phyloP scores from a whole-genome alignment of 2,113 vertebrate species.

The Anthoscopus minutus region DNA sequence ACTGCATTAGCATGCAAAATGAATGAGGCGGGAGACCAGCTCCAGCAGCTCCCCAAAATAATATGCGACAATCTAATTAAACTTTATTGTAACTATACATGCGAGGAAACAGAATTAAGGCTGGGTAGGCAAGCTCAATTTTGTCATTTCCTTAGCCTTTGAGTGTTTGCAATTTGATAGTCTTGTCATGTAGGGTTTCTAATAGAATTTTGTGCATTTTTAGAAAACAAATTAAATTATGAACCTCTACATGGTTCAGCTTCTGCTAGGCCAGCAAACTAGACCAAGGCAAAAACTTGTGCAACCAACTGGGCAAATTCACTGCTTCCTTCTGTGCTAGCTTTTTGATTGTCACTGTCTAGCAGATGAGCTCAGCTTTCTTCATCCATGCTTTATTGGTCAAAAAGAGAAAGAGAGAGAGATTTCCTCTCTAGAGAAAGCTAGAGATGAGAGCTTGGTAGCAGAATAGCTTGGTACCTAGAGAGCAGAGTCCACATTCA shows the following conservation, averaged over 20 bases:
- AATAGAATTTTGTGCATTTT: slow-evolving; percentile 29
- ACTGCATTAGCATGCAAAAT: slow-evolving; percentile 36
- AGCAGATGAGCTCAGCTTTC: neutral
- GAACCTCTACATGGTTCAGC: neutral
- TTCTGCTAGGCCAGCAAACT: neutral
- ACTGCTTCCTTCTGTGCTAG: neutral
- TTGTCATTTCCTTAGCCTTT: slow-evolving; percentile 38
- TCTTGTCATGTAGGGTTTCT: slow-evolving; percentile 8
- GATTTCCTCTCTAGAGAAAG: neutral
- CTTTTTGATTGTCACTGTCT: neutral
- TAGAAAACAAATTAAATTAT: slow-evolving; percentile 16
- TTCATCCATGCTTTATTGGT: neutral
- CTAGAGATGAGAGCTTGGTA: neutral
- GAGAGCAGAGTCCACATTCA: neutral
- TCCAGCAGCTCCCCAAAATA: slow-evolving; percentile 44
- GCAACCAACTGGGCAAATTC: neutral
- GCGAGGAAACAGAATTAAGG: slow-evolving; percentile 38
- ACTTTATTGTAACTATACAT: slow-evolving; percentile 47
- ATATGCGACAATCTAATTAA: slow-evolving; percentile 49
- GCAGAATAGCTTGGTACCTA: neutral
- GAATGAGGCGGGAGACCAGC: neutral
- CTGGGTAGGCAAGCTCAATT: slow-evolving; percentile 27
- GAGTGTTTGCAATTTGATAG: slow-evolving; percentile 23
- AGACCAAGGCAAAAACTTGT: neutral
- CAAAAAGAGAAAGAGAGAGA: neutral